These are phyloP conservation scores for Grapholita molesta DNA, from an alignment of 1,140 invertebrate genomes.

Conservation along the genomic window DNA sequence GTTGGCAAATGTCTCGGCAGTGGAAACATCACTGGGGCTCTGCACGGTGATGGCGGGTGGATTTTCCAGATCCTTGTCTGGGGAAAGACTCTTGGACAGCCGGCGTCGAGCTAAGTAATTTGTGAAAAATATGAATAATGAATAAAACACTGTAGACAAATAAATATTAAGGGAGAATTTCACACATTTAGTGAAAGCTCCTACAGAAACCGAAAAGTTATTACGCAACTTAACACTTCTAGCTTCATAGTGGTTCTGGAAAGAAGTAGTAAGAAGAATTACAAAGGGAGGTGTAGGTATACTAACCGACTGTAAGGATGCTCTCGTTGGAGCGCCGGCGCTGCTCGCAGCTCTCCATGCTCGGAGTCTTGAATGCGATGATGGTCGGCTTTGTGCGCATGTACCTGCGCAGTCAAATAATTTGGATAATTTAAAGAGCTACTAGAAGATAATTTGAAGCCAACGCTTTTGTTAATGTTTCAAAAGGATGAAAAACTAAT, in stretches of 20 bases:
- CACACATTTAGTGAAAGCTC: too few species aligned
- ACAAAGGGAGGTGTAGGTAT: not conserved
- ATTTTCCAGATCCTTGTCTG: conserved; percentile 61
- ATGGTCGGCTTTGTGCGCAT: conserved; percentile 93
- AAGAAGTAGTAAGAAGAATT: not conserved
- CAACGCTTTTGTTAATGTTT: too few species aligned
- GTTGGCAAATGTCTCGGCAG: conserved; percentile 74
- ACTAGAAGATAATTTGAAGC: too few species aligned
- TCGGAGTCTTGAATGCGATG: conserved; percentile 90
- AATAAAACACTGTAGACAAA: too few species aligned
- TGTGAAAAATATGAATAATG: too few species aligned
- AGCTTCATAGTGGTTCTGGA: too few species aligned
- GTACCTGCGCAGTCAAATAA: conserved; percentile 66
- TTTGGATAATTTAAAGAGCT: too few species aligned
- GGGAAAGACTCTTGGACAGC: conserved; percentile 68
- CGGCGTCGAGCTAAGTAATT: conserved; percentile 64
- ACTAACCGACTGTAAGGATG: conserved; percentile 77
- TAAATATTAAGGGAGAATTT: too few species aligned
- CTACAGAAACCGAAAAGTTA: too few species aligned
- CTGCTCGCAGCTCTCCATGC: conserved; percentile 83
- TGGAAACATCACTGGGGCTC: conserved; percentile 45
- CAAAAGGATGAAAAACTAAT: too few species aligned
- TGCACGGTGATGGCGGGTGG: conserved; percentile 27
- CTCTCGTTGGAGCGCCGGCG: conserved; percentile 76
- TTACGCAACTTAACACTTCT: too few species aligned